A percentile compares a stretch with the other conserved stretches of the same genome.
These are phyloP conservation scores for Drosophila triauraria DNA, from an alignment of 1,140 invertebrate species.

Conservation along the genomic window DNA sequence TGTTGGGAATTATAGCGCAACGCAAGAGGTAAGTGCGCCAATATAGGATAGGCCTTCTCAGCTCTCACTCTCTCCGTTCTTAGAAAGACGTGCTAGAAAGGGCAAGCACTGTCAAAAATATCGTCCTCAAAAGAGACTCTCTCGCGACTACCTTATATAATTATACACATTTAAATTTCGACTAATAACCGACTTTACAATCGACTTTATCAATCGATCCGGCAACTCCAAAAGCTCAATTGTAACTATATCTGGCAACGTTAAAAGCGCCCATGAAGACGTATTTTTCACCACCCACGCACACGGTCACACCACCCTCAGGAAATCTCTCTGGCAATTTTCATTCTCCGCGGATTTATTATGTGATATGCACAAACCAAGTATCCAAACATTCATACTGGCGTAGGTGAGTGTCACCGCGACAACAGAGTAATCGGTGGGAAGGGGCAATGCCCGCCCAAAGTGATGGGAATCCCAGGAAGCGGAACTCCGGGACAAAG, in stretches of 20 bases:
- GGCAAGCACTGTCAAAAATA: no score
- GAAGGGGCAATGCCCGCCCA: background rate
- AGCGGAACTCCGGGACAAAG: constrained; percentile 1
- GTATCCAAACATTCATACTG: constrained; percentile 19
- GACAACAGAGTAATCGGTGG: background rate
- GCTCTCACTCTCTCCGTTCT: no score
- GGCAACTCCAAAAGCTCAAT: background rate
- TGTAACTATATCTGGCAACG: no score
- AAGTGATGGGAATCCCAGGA: background rate
- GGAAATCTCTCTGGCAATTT: constrained; percentile 18
- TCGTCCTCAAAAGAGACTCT: no score
- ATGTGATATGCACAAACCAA: constrained; percentile 41
- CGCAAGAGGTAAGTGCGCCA: no score
- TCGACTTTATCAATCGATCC: background rate
- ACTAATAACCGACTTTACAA: background rate
- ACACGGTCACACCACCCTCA: constrained; percentile 13
- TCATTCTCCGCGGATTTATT: constrained; percentile 31
- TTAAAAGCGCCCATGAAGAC: no score
- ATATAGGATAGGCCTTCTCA: no score
- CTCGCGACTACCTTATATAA: no score
- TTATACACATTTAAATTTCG: background rate
- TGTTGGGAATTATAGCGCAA: no score
- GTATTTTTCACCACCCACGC: background rate
- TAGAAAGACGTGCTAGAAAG: no score
- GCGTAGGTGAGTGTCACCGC: constrained; percentile 30